Evolutionary conservation across 2,797 vertebrate species (phyloP).

Genomic region (Acanthurus leucopareius): DNA sequence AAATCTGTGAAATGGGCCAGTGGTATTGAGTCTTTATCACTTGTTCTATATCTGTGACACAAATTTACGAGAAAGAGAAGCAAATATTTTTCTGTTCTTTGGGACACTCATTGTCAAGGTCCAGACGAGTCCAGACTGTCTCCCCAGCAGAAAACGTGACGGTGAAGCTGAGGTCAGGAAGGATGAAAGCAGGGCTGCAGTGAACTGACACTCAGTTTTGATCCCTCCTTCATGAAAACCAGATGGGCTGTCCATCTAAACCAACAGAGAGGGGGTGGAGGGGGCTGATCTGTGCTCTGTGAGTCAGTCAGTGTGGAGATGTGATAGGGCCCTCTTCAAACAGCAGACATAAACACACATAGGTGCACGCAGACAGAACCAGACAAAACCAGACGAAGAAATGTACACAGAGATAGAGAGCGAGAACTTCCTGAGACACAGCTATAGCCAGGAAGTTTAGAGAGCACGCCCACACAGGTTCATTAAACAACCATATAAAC

Average conservation of each 20-base stretch:
- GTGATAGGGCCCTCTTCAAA: slow-evolving; percentile 46
- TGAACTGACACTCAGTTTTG: slow-evolving; percentile 53
- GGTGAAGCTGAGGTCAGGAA: slow-evolving; percentile 21
- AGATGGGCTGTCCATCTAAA: slow-evolving; percentile 75
- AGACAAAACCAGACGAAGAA: slow-evolving; percentile 67
- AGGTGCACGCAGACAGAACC: slow-evolving; percentile 30
- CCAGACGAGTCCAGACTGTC: slow-evolving; percentile 26
- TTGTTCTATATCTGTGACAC: background rate
- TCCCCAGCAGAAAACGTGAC: slow-evolving; percentile 42
- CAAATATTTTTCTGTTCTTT: slow-evolving; percentile 33
- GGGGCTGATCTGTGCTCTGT: slow-evolving; percentile 26
- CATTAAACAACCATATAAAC: slow-evolving; percentile 64
- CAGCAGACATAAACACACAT: slow-evolving; percentile 70
- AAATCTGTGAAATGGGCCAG: too few species aligned
- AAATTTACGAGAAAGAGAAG: slow-evolving; percentile 16
- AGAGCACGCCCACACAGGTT: slow-evolving; percentile 60
- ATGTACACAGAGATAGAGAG: slow-evolving; percentile 64
- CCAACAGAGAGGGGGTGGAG: slow-evolving; percentile 24
- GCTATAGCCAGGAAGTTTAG: slow-evolving; percentile 62
- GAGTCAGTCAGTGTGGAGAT: slow-evolving; percentile 57
- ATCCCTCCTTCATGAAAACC: slow-evolving; percentile 74
- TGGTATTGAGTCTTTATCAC: background rate
- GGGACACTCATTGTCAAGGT: slow-evolving; percentile 38
- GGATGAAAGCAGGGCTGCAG: slow-evolving; percentile 69
- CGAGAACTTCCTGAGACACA: slow-evolving; percentile 43